Base-by-base conservation (phyloP, 2,113 vertebrate genomes). In the Cebus imitator region DNA sequence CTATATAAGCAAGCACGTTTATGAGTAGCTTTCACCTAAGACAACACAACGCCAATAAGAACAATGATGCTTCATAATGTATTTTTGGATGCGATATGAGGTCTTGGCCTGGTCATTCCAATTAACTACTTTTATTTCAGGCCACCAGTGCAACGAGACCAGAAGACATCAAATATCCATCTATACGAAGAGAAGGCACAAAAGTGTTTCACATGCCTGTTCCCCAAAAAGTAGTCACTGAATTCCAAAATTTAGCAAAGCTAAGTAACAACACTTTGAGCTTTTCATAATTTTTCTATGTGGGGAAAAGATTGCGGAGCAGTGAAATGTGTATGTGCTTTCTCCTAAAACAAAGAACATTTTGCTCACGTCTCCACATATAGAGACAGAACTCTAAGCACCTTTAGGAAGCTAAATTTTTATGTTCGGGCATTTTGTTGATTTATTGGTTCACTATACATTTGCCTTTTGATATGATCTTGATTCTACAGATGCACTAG, bases 1-100 rank as follows among this genome's bases (percentile, higher is more conserved):
- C 96, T 89, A 52, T 95, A 97, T 98, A 97, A 25, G 55, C 55
- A 94, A 97, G 43, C 10, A 10, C 75, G 80, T 94, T 96, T 50
- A 18, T 90, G 87, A 95, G 87, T 68, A 86, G 35, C 66, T 90
- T 96, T 97, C 90, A 85, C 97, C 79, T 40, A 95, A 89, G 70
- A 94, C 82, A 94, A 87, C 35, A 45, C 72, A 45, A 88, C 84
- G 73, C 96, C 97, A 68, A 92, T 92, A 58, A 17, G 16, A 55
- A 58, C 48, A 73, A 3, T 40, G 16, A 57, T 75, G 88, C 95
- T 2, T 96, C 90, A 82, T 94, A 92, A 93, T 45, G 61, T 18
- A 50, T 87, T 95, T 90, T 37, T 52, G 32, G 78, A 84, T 96
- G 57, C 72, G 50, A 40, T 64, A 78, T 55, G 88, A 97, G 52